Base-by-base conservation (phyloP, 2,797 vertebrate species). In the Podargus strigoides region DNA sequence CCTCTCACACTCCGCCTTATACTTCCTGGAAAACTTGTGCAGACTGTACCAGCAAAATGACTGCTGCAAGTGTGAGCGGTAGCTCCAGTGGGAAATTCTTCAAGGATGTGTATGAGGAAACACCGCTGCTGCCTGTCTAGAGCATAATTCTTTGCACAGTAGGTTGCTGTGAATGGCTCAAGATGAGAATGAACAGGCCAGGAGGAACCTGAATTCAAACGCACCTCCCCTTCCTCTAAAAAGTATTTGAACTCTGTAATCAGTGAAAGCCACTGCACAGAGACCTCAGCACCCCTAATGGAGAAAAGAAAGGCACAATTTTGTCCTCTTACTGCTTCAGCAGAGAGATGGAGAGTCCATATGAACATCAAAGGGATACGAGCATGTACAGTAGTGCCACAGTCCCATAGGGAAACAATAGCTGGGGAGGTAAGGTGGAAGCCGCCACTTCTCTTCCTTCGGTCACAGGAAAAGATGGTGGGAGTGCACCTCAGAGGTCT, bases 371-470 rank as follows among this genome's bases (percentile, higher is more conserved):
- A 67, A 76, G 19, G 24, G 12, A n/a, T 47, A 80, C 4, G 2
- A 89, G 21, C 21, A 44, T 7, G 23, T 44, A 17, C 19, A 66
- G n/a, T 10, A 74, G 49, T 70, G 44, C 46, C 47, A 52, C 2
- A 3, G 7, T 28, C 34, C 50, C 5, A 3, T 28, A 64, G 63
- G 24, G 34, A 70, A 93, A 47, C 47, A 76, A 10, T 12, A 70
- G 32, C 18, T 83, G 58, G 7, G 14, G 28, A 49, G 17, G 14
- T 49, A 9, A 32, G 26, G 14, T 60, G 32, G 37, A 74, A 84
- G 21, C 16, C 10, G 7, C 3, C 12, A 6, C 5, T 60, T 77
- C 39, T 78, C 62, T 69, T 88, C 26, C 28, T 60, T 0, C 0
- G 6, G 17, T 56, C 52, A 42, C 37, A 82, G 53, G 23, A 20